Conservation (phyloP, 2,797 vertebrate species). For the Chiloscyllium punctatum region DNA sequence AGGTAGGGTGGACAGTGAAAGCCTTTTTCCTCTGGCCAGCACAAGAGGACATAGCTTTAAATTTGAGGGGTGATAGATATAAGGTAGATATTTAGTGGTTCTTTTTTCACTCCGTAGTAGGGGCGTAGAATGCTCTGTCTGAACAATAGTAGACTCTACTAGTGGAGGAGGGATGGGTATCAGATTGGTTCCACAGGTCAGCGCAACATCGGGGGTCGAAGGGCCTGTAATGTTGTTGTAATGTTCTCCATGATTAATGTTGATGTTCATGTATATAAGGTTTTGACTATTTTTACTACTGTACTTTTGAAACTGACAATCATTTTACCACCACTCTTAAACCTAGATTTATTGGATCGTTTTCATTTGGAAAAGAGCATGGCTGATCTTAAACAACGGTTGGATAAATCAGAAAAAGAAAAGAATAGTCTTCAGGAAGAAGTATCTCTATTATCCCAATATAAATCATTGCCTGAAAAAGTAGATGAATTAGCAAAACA, state of each 20-base stretch:
- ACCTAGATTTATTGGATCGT: conserved; percentile 62
- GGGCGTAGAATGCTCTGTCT: too few relatives aligned
- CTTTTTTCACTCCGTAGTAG: too few relatives aligned
- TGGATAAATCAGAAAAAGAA: conserved; percentile 56
- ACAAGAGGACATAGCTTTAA: too few relatives aligned
- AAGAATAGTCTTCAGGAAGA: conserved; percentile 57
- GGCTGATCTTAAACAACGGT: conserved; percentile 57
- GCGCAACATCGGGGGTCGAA: too few relatives aligned
- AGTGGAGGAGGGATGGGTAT: too few relatives aligned
- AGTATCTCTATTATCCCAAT: conserved; percentile 52
- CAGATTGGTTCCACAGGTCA: too few relatives aligned
- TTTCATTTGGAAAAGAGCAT: conserved; percentile 64
- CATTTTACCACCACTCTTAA: conserved; percentile 38
- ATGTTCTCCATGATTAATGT: not conserved
- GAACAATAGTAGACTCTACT: too few relatives aligned
- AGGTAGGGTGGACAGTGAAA: too few relatives aligned
- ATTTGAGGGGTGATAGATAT: too few relatives aligned
- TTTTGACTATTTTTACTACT: not conserved
- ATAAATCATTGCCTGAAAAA: conserved; percentile 46
- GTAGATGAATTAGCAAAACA: conserved; percentile 47
- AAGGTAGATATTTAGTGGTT: too few relatives aligned
- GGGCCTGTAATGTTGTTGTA: too few relatives aligned
- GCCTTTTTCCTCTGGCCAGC: too few relatives aligned
- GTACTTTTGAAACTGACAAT: not conserved
- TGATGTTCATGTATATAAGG: not conserved